A percentile compares a stretch with the other conserved stretches of the same genome.
phyloP scores from a whole-genome alignment of 2,888 invertebrate genomes.

The Acleris holmiana region DNA sequence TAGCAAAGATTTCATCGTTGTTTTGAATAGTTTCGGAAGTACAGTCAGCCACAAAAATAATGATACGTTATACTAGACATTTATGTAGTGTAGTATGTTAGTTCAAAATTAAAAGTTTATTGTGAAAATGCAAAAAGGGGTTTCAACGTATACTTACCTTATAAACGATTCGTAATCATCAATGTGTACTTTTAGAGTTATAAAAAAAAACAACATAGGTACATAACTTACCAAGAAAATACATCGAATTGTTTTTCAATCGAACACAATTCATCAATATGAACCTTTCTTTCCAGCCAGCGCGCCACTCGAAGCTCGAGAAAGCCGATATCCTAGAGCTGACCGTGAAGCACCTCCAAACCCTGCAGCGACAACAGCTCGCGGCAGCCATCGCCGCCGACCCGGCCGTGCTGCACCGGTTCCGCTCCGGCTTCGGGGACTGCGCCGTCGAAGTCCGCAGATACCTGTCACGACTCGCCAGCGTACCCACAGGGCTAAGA shows the following conservation, averaged over 20 bases:
- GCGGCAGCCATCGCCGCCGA: slow-evolving; percentile 93
- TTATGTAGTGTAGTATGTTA: too few relatives aligned
- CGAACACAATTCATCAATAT: background rate
- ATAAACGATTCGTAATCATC: too few relatives aligned
- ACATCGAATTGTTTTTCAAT: background rate
- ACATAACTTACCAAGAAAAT: background rate
- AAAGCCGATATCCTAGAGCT: slow-evolving; percentile 98
- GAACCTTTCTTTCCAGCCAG: slow-evolving; percentile 87
- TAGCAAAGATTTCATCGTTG: too few relatives aligned
- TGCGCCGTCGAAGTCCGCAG: slow-evolving; percentile 93
- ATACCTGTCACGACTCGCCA: slow-evolving; percentile 87
- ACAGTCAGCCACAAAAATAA: too few relatives aligned
- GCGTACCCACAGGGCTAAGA: slow-evolving; percentile 83
- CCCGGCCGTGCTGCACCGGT: slow-evolving; percentile 92
- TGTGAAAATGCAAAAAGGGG: too few relatives aligned
- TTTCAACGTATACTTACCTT: too few relatives aligned
- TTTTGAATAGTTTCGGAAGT: too few relatives aligned
- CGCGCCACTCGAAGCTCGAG: slow-evolving; percentile 96
- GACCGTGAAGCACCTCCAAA: slow-evolving; percentile 96
- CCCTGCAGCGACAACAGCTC: slow-evolving; percentile 93
- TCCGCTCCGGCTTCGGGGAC: slow-evolving; percentile 94
- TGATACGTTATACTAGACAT: too few relatives aligned
- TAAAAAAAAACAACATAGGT: too few relatives aligned
- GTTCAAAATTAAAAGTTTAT: too few relatives aligned
- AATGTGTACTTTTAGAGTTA: too few relatives aligned